Conservation (phyloP, 2,888 invertebrate species). For the Apodemia hepburni region DNA sequence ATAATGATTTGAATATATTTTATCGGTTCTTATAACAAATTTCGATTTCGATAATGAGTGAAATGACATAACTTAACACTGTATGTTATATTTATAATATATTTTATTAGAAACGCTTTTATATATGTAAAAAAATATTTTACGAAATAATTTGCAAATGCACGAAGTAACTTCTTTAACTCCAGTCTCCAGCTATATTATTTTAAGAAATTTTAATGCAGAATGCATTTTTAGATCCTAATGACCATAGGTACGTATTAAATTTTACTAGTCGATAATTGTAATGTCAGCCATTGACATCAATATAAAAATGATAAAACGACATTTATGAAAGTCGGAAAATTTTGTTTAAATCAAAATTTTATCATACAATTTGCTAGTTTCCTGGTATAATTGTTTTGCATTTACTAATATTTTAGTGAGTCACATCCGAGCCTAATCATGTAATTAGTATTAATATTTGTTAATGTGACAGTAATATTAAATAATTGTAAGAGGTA, state of each 20-base stretch:
- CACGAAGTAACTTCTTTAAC: too few relatives aligned
- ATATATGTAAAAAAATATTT: too few relatives aligned
- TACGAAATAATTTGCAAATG: too few relatives aligned
- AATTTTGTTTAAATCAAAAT: neutral
- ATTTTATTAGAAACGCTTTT: too few relatives aligned
- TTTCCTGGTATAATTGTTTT: conserved; percentile 43
- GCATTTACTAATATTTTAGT: conserved; percentile 62
- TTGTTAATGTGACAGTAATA: conserved; percentile 10
- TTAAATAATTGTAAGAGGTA: conserved; percentile 2
- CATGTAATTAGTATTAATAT: conserved; percentile 38
- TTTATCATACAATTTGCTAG: conserved; percentile 39
- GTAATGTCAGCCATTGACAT: neutral
- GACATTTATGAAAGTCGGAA: neutral
- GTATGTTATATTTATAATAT: too few relatives aligned
- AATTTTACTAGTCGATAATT: neutral
- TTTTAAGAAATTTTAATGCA: neutral
- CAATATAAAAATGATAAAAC: neutral
- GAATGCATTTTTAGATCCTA: neutral
- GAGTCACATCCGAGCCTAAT: conserved; percentile 55
- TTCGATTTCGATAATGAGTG: too few relatives aligned
- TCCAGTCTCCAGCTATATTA: neutral
- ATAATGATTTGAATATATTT: too few relatives aligned
- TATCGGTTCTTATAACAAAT: too few relatives aligned
- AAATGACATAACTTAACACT: too few relatives aligned
- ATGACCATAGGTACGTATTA: neutral